phyloP scores from a whole-genome alignment of 2,888 invertebrate genomes.

The Plutella xylostella region DNA sequence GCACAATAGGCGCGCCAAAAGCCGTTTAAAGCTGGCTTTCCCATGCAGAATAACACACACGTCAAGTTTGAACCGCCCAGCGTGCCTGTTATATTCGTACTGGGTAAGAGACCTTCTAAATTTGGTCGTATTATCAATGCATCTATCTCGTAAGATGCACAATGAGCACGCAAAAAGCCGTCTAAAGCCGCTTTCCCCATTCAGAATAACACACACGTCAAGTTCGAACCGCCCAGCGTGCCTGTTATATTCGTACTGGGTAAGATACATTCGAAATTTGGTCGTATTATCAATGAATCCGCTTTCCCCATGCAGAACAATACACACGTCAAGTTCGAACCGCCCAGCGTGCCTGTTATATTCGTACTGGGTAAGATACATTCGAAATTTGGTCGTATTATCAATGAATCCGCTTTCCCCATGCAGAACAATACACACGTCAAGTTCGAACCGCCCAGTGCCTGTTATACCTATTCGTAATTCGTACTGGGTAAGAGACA shows the following conservation, averaged over 20 bases:
- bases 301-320: conserved; percentile 83
- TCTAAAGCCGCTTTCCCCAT: conserved; percentile 81
- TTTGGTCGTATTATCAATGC: no score
- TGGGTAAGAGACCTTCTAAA: no score
- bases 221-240: conserved; percentile 87
- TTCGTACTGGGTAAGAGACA: no score
- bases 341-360: conserved; percentile 88
- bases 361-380: conserved; percentile 87
- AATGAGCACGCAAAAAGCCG: no score
- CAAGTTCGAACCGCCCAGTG: conserved; percentile 87
- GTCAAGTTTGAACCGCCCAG: conserved; percentile 88
- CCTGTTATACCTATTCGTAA: no score
- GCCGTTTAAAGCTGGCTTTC: conserved; percentile 77
- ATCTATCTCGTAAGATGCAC: no score
- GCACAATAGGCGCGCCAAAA: conserved; percentile 72
- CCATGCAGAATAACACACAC: conserved; percentile 83
- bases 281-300: conserved; percentile 29
- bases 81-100: conserved; percentile 89
- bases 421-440: conserved; percentile 85
- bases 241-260: conserved; percentile 91
- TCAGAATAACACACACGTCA: conserved; percentile 84
- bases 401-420: conserved; percentile 75
- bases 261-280: conserved; percentile 36
- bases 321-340: conserved; percentile 85
- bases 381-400: no score